Base-by-base conservation (phyloP, 2,113 vertebrate genomes). In the Lepus europaeus region DNA sequence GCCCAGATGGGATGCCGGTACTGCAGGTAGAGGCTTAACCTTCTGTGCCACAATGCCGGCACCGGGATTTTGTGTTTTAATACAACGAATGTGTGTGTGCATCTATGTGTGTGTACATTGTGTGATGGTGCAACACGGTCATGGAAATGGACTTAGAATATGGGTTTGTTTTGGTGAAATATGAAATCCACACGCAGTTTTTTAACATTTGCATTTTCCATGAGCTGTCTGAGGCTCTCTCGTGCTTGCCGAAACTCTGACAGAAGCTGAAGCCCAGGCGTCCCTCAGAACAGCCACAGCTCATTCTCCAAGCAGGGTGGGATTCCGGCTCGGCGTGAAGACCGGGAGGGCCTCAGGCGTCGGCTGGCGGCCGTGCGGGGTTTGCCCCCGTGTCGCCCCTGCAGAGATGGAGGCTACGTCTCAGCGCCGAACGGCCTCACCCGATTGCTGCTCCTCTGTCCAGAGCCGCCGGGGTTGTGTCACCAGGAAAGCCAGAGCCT, bases 401-500 rank as follows among this genome's bases (percentile, higher is more conserved):
- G 0, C 0, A 10, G 0, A 1, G 0, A 2, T 4, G 16, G 31
- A 1, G 5, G 72, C 8, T 17, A 20, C 5, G 7, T 5, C 14
- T 36, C 53, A 8, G 25, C 19, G 17, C 9, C 36, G 8, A 16
- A 12, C 3, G 17, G 6, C 20, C 0, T 12, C 0, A 9, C 31
- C 69, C 3, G 31, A 19, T 1, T 39, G 64, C 59, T 7, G 4
- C 29, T 82, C 53, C 5, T 0, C 0, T 0, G 45, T n/a, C 51
- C 33, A 1, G 17, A 8, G 61, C 13, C 3, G 12, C 5, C 13
- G 0, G 2, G 16, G 29, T 1, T 39, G 19, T n/a, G 29, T 90
- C 39, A 4, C 22, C 0, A 0, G 5, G 23, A 22, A 29, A 45
- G 49, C 31, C 36, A 23, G 33, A 5, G 2, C 5, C 19, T 22